These are phyloP conservation scores for Catocala sponsa DNA, from an alignment of 2,888 invertebrate species.

Conservation along the genomic window DNA sequence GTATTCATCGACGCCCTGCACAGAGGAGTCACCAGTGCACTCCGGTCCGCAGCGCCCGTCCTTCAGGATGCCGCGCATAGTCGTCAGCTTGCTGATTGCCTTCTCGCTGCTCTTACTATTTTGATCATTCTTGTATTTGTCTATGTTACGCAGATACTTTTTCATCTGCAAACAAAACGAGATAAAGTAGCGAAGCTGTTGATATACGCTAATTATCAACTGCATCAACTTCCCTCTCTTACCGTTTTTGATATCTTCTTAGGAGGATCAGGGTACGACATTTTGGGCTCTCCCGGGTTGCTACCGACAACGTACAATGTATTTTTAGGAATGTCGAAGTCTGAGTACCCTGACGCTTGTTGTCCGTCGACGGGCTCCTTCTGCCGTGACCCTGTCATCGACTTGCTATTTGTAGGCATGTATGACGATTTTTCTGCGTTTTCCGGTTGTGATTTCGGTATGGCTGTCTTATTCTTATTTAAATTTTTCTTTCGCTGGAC, in stretches of 20 bases:
- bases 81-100: slow-evolving; percentile 76
- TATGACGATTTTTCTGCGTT: slow-evolving; percentile 65
- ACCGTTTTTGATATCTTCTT: slow-evolving; percentile 84
- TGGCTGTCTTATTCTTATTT: slow-evolving; percentile 57
- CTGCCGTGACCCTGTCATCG: slow-evolving; percentile 72
- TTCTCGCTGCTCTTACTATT: slow-evolving; percentile 70
- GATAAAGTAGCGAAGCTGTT: not conserved
- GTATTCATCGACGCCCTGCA: slow-evolving; percentile 67
- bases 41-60: slow-evolving; percentile 80
- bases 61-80: slow-evolving; percentile 80
- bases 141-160: slow-evolving; percentile 81
- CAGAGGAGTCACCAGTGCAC: slow-evolving; percentile 79
- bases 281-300: slow-evolving; percentile 84
- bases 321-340: slow-evolving; percentile 80
- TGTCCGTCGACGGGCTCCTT: slow-evolving; percentile 69
- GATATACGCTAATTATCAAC: not conserved
- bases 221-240: slow-evolving; percentile 27
- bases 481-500: slow-evolving; percentile 63
- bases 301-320: slow-evolving; percentile 83
- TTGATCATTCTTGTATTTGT: slow-evolving; percentile 81
- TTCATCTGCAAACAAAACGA: slow-evolving; percentile 69
- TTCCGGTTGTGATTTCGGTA: slow-evolving; percentile 59
- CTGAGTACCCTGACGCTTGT: slow-evolving; percentile 72
- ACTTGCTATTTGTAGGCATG: slow-evolving; percentile 80
- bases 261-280: slow-evolving; percentile 79